Evolutionary conservation across 1,140 invertebrate species (phyloP).

Genomic region (Prorops nasuta): DNA sequence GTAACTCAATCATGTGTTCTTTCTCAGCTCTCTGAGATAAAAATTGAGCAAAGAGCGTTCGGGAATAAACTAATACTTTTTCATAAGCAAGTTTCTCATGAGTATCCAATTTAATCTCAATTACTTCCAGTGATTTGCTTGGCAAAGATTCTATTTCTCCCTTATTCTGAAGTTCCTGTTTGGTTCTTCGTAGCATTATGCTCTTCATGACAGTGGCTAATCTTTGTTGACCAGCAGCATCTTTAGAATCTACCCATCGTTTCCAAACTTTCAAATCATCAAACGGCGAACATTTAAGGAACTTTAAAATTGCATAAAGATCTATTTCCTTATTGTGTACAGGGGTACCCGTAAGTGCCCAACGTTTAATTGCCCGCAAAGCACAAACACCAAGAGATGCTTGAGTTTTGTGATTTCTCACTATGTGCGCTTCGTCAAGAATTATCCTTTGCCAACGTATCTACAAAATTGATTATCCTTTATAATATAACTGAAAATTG

Average conservation of each 20-base stretch:
- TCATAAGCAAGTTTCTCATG: conserved; percentile 78
- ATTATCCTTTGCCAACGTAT: conserved; percentile 84
- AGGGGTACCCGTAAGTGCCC: conserved; percentile 92
- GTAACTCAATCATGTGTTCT: conserved; percentile 44
- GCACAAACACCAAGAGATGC: conserved; percentile 70
- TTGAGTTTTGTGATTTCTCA: conserved; percentile 83
- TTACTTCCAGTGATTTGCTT: conserved; percentile 59
- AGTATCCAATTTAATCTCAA: conserved; percentile 63
- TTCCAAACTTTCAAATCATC: conserved; percentile 74
- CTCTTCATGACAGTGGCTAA: conserved; percentile 77
- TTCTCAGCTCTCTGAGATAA: conserved; percentile 72
- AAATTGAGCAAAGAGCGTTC: conserved; percentile 73
- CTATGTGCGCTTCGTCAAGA: conserved; percentile 89
- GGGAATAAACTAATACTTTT: conserved; percentile 71
- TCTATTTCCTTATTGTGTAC: conserved; percentile 92
- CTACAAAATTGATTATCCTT: conserved; percentile 25
- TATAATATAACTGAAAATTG: background rate
- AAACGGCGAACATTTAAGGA: conserved; percentile 81
- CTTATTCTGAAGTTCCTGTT: conserved; percentile 68
- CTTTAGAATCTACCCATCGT: conserved; percentile 73
- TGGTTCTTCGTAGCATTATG: conserved; percentile 81
- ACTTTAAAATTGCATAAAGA: conserved; percentile 84
- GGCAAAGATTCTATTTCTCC: conserved; percentile 66
- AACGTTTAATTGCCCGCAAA: conserved; percentile 66
- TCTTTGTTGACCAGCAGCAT: conserved; percentile 67